phyloP scores from a whole-genome alignment of 1,140 invertebrate genomes.

The Lamellibrachia luymesi region DNA sequence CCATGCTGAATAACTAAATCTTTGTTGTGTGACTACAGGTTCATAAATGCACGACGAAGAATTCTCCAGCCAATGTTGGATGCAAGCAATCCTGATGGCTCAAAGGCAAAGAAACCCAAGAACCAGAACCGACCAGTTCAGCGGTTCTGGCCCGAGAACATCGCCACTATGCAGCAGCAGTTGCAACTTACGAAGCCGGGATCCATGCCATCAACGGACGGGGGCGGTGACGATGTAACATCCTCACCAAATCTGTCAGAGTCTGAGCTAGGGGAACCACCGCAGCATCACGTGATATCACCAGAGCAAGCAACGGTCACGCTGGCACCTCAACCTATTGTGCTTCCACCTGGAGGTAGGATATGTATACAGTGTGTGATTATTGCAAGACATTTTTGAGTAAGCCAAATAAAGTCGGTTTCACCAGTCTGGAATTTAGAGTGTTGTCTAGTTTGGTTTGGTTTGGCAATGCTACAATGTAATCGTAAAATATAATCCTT shows the following conservation, averaged over 20 bases:
- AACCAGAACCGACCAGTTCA: conserved; percentile 58
- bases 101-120: conserved; percentile 49
- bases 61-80: conserved; percentile 82
- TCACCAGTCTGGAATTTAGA: too few species aligned
- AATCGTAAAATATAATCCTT: too few species aligned
- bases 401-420: background rate
- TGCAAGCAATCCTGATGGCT: conserved; percentile 48
- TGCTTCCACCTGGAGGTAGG: background rate
- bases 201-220: background rate
- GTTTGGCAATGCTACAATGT: too few species aligned
- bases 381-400: background rate
- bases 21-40: conserved; percentile 67
- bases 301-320: background rate
- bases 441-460: too few species aligned
- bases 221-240: background rate
- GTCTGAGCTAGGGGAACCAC: background rate
- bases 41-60: conserved; percentile 88
- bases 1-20: background rate
- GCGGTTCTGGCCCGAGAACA: conserved; percentile 64
- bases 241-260: background rate
- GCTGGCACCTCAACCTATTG: background rate
- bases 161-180: conserved; percentile 55
- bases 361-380: background rate
- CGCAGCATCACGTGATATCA: too few species aligned
- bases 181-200: background rate